phyloP scores from a whole-genome alignment of 1,140 invertebrate genomes.

The Gyrodactylus bullatarudis region DNA sequence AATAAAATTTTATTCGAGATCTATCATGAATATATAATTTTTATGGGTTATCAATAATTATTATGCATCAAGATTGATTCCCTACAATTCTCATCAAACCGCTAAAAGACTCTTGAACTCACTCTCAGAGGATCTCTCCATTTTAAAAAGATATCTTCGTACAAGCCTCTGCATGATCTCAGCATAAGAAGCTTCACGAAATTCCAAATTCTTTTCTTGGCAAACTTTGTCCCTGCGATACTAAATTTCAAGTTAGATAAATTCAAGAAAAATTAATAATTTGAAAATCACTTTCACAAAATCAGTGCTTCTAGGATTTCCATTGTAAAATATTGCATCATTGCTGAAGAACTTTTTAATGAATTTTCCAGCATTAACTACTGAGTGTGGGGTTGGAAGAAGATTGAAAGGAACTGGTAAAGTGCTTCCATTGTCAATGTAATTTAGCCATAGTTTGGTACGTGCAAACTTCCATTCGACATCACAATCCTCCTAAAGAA shows the following conservation, averaged over 20 bases:
- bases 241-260: not conserved
- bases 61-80: not conserved
- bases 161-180: slow-evolving; percentile 19
- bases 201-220: slow-evolving; percentile 15
- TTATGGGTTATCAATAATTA: too few relatives aligned
- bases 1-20: too few relatives aligned
- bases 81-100: not conserved
- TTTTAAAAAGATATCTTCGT: slow-evolving; percentile 17
- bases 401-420: slow-evolving; percentile 61
- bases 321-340: not conserved
- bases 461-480: slow-evolving; percentile 71
- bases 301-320: slow-evolving; percentile 3
- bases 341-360: slow-evolving; percentile 5
- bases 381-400: slow-evolving; percentile 51
- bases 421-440: slow-evolving; percentile 55
- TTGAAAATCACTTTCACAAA: slow-evolving; percentile 3
- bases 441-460: slow-evolving; percentile 60
- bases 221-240: slow-evolving; percentile 11
- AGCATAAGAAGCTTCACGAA: slow-evolving; percentile 16
- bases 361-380: slow-evolving; percentile 9
- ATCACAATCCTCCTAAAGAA: slow-evolving; percentile 39
- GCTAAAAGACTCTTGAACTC: slow-evolving; percentile 10
- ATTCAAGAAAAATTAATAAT: not conserved
- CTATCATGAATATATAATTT: too few relatives aligned
- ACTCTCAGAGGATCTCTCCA: slow-evolving; percentile 17